phyloP scores from a whole-genome alignment of 1,140 invertebrate genomes.

The Calosoma granatense region DNA sequence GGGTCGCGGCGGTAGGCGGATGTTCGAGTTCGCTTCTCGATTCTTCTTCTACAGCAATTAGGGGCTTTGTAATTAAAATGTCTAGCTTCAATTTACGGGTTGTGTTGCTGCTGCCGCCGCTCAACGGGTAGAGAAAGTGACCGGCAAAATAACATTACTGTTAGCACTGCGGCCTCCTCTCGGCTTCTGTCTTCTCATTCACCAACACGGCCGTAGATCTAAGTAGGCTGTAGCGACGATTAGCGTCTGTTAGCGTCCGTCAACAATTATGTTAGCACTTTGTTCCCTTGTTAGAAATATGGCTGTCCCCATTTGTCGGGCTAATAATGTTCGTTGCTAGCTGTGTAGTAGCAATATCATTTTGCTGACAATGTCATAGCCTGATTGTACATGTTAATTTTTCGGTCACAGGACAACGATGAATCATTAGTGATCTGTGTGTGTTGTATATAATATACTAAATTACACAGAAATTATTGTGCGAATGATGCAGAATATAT shows the following conservation, averaged over 20 bases:
- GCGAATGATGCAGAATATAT: no score
- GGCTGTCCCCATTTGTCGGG: background rate
- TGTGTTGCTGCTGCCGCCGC: no score
- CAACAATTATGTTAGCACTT: background rate
- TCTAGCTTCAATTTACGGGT: slow-evolving; percentile 8
- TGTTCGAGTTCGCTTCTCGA: background rate
- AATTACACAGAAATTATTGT: no score
- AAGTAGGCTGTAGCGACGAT: background rate
- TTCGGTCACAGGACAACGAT: no score
- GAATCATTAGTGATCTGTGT: no score
- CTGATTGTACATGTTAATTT: no score
- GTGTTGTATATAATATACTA: no score
- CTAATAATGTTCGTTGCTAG: background rate
- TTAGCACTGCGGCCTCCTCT: background rate
- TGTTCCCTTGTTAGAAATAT: background rate
- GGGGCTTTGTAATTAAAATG: slow-evolving; percentile 10
- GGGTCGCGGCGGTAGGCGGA: no score
- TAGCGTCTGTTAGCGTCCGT: background rate
- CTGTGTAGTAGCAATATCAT: no score
- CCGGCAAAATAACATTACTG: slow-evolving; percentile 1
- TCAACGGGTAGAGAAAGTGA: background rate
- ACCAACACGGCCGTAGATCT: no score
- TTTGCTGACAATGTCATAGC: no score
- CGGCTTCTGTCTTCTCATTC: background rate
- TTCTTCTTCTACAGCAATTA: slow-evolving; percentile 6